Conservation (phyloP, 2,797 vertebrate species). For the Melanotaenia pygmaea region DNA sequence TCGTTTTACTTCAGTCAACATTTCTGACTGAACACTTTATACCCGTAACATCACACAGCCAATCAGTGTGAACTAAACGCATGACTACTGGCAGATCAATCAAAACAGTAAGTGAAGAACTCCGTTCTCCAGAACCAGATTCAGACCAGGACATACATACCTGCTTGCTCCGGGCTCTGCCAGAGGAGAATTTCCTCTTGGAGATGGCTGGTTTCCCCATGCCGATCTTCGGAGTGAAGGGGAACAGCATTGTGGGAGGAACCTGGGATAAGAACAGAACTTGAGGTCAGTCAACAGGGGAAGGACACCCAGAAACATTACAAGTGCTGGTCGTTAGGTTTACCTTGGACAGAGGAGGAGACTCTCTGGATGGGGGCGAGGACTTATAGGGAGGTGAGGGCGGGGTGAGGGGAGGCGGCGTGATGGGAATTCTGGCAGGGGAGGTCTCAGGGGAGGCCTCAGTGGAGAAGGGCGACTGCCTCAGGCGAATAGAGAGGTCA, state of each 20-base stretch:
- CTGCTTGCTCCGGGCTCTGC: constrained; percentile 92
- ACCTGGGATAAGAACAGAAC: constrained; percentile 38
- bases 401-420: constrained; percentile 67
- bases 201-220: constrained; percentile 99
- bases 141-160: constrained; percentile 71
- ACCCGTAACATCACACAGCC: too few relatives aligned
- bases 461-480: constrained; percentile 79
- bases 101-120: background rate
- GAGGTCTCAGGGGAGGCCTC: constrained; percentile 82
- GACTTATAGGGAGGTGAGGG: constrained; percentile 61
- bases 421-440: constrained; percentile 63
- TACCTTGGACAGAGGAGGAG: constrained; percentile 61
- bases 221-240: constrained; percentile 93
- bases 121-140: too few relatives aligned
- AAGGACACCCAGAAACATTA: background rate
- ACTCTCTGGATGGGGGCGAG: constrained; percentile 51
- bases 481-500: constrained; percentile 73
- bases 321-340: background rate
- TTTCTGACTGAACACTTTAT: too few relatives aligned
- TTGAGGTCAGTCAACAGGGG: background rate
- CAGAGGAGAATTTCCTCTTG: constrained; percentile 97
- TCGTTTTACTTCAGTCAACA: too few relatives aligned
- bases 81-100: background rate
- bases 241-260: constrained; percentile 79
- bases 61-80: too few relatives aligned